Conservation (phyloP, 2,888 invertebrate genomes). For the Choreutis nemorana region DNA sequence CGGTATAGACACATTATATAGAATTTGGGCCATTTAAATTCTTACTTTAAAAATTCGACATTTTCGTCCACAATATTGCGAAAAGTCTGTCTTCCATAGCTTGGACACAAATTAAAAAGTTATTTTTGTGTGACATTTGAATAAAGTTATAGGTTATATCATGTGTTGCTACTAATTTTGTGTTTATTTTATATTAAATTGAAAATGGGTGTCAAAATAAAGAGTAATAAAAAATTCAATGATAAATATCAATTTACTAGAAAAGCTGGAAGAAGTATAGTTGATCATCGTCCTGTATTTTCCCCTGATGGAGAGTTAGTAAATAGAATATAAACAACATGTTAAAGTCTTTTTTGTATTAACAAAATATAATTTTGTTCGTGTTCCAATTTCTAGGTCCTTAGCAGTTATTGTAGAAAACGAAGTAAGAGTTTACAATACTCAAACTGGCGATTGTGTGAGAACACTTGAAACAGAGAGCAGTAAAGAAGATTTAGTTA, state of each 20-base stretch:
- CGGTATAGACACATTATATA: too few relatives aligned
- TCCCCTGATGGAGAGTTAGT: slow-evolving; percentile 59
- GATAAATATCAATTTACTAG: slow-evolving; percentile 37
- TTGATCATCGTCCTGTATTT: slow-evolving; percentile 48
- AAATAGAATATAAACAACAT: too few relatives aligned
- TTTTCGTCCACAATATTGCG: too few relatives aligned
- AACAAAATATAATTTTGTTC: not conserved
- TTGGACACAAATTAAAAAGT: too few relatives aligned
- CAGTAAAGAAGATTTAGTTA: slow-evolving; percentile 30
- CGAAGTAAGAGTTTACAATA: slow-evolving; percentile 46
- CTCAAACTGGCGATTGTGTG: slow-evolving; percentile 48
- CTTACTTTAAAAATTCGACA: too few relatives aligned
- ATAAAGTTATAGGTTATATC: too few relatives aligned
- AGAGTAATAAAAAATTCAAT: slow-evolving; percentile 13
- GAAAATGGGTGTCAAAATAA: slow-evolving; percentile 38
- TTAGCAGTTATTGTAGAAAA: slow-evolving; percentile 51
- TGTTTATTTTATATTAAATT: too few relatives aligned
- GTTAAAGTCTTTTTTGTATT: not conserved
- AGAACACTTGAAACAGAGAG: slow-evolving; percentile 46
- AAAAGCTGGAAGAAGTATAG: slow-evolving; percentile 57
- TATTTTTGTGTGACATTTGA: too few relatives aligned
- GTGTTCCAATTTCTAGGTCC: slow-evolving; percentile 28
- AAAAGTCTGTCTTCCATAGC: too few relatives aligned
- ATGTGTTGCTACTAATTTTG: too few relatives aligned
- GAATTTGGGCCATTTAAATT: too few relatives aligned